phyloP scores from a whole-genome alignment of 2,888 invertebrate species.

The Cantharis rustica region DNA sequence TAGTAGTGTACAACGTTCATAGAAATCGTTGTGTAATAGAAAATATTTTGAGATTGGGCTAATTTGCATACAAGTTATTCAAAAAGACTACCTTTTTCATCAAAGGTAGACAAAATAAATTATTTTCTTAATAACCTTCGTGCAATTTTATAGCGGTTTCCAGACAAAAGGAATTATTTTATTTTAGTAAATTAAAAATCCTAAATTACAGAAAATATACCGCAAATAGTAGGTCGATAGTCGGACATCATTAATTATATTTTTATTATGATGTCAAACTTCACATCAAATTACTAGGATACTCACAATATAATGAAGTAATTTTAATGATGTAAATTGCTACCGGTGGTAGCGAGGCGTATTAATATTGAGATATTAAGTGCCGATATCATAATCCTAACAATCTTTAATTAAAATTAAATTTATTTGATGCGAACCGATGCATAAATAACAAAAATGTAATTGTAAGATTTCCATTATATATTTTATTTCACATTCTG shows the following conservation, averaged over 20 bases:
- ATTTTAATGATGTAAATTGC: constrained; percentile 41
- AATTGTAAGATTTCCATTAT: neutral
- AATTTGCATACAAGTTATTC: no score
- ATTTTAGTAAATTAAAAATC: neutral
- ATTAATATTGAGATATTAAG: constrained; percentile 42
- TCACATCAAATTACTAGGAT: constrained; percentile 43
- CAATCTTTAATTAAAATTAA: constrained; percentile 44
- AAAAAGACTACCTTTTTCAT: no score
- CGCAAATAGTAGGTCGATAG: neutral
- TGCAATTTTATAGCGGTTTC: neutral
- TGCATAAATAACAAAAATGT: neutral
- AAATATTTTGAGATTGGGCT: no score
- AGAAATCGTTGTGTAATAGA: no score
- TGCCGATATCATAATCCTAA: constrained; percentile 43
- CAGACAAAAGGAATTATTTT: neutral
- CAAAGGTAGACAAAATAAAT: no score
- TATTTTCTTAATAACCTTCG: neutral
- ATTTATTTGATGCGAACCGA: constrained; percentile 10
- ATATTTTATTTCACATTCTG: neutral
- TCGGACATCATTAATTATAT: neutral
- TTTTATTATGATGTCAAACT: neutral
- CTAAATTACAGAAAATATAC: neutral
- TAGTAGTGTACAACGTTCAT: no score
- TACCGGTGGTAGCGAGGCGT: constrained; percentile 42
- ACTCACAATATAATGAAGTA: constrained; percentile 44